Conservation (phyloP, 1,140 invertebrate species). For the Pantala flavescens region DNA sequence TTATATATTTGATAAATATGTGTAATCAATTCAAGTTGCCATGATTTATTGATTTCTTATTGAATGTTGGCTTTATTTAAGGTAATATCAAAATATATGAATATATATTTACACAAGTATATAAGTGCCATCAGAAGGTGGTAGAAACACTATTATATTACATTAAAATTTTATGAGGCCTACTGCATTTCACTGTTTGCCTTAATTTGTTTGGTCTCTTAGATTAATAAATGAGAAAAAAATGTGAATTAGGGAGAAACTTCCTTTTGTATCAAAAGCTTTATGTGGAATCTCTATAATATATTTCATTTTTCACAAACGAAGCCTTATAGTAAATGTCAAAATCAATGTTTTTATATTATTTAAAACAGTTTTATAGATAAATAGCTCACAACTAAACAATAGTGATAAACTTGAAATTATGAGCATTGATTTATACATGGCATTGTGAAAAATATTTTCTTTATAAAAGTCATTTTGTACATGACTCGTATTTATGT, state of each 20-base stretch:
- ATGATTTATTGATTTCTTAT: slow-evolving; percentile 1
- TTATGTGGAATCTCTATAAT: neutral
- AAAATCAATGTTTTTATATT: too few species aligned
- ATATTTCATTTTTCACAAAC: too few species aligned
- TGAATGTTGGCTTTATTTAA: neutral
- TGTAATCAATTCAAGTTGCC: neutral
- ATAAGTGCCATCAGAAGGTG: neutral
- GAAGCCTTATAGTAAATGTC: too few species aligned
- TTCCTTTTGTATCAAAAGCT: slow-evolving; percentile 1
- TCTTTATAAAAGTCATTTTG: neutral
- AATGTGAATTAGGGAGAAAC: neutral
- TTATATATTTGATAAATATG: slow-evolving; percentile 9
- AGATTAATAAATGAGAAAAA: neutral
- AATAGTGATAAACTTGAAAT: neutral
- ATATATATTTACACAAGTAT: neutral
- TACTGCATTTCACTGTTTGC: neutral
- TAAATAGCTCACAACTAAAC: neutral
- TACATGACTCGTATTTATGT: neutral
- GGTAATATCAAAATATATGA: neutral
- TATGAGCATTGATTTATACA: neutral
- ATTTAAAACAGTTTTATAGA: neutral
- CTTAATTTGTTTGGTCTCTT: neutral
- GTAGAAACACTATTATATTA: neutral
- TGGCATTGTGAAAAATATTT: neutral
- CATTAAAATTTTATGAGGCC: neutral